Percentiles rank a stretch among this genome's conserved stretches.
These are phyloP conservation scores for Scylla paramamosain DNA, from an alignment of 1,140 invertebrate species.

Conservation along the genomic window DNA sequence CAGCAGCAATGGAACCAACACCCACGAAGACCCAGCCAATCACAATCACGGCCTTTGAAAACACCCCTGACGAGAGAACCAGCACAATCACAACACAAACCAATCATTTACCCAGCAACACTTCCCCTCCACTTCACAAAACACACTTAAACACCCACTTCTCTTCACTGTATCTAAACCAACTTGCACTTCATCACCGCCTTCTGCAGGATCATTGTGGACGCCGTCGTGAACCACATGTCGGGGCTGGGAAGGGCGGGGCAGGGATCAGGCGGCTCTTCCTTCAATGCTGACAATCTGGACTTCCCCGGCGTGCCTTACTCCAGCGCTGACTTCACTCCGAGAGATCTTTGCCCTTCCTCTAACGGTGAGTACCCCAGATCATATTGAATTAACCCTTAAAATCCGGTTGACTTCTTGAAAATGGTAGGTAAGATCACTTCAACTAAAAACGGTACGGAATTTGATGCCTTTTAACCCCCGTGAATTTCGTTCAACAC, in stretches of 20 bases:
- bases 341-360: constrained; percentile 78
- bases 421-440: not conserved
- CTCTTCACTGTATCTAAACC: not conserved
- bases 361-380: constrained; percentile 76
- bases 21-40: no score
- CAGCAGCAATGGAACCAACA: no score
- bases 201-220: constrained; percentile 81
- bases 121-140: not conserved
- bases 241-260: constrained; percentile 79
- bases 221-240: constrained; percentile 84
- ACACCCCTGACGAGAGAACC: no score
- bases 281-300: constrained; percentile 79
- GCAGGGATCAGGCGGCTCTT: constrained; percentile 78
- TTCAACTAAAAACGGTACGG: not conserved
- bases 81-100: no score
- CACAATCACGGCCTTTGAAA: no score
- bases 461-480: no score
- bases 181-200: not conserved
- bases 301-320: constrained; percentile 82
- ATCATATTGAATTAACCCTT: not conserved
- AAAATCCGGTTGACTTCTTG: not conserved
- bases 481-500: no score
- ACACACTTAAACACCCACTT: not conserved
- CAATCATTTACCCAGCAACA: not conserved
- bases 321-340: constrained; percentile 79